Evolutionary conservation across 2,113 vertebrate species (phyloP).

Genomic region (Eupsittula cactorum): DNA sequence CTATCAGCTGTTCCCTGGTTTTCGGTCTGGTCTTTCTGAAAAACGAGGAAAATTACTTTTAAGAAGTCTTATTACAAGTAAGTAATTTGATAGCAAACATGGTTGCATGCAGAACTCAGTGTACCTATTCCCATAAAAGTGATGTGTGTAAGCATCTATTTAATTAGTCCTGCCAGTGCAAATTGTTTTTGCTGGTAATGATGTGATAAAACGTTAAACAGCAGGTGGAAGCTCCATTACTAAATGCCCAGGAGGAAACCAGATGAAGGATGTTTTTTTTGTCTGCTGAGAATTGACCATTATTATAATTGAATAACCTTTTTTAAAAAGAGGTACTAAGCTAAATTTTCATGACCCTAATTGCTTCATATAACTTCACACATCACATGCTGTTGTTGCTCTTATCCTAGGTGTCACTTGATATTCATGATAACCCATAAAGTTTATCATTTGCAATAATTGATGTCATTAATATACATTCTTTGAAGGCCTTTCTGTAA

Average conservation of each 20-base stretch:
- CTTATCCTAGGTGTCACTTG: background rate
- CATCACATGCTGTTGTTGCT: constrained; percentile 32
- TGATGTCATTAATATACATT: constrained; percentile 41
- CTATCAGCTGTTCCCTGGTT: background rate
- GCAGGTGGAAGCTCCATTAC: constrained; percentile 50
- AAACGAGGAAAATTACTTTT: background rate
- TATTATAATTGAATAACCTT: constrained; percentile 28
- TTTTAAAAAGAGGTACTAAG: background rate
- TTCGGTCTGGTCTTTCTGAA: background rate
- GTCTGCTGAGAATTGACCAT: constrained; percentile 49
- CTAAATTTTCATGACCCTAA: constrained; percentile 45
- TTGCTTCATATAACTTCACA: constrained; percentile 31
- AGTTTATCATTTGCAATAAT: constrained; percentile 36
- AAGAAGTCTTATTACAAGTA: background rate
- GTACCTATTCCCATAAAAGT: background rate
- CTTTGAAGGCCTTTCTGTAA: constrained; percentile 58
- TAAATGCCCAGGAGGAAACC: constrained; percentile 51
- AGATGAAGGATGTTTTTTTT: background rate
- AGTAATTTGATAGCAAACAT: fast-evolving
- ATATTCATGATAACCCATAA: constrained; percentile 50
- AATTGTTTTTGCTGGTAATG: constrained; percentile 41
- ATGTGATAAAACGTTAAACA: constrained; percentile 21
- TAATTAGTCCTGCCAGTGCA: background rate
- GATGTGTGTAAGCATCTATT: constrained; percentile 24
- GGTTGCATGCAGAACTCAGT: background rate